phyloP scores from a whole-genome alignment of 2,888 invertebrate species.

The Lochmaea capreae region DNA sequence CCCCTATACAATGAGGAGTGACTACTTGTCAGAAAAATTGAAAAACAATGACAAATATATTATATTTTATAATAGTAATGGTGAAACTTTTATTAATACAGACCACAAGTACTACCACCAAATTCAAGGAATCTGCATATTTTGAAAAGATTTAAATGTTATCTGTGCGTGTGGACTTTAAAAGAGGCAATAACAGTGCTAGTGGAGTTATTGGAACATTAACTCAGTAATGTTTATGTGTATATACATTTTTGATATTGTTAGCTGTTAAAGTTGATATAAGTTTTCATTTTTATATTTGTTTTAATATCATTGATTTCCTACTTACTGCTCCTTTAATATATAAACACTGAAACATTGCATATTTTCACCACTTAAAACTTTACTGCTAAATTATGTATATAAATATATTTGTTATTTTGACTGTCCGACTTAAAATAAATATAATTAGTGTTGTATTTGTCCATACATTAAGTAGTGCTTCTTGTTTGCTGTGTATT shows the following conservation, averaged over 20 bases:
- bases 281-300: neutral
- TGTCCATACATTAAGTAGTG: too few relatives aligned
- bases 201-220: neutral
- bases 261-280: too few relatives aligned
- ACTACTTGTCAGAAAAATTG: neutral
- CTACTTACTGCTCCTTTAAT: too few relatives aligned
- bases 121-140: conserved; percentile 13
- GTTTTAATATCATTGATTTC: neutral
- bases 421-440: too few relatives aligned
- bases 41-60: neutral
- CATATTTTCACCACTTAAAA: too few relatives aligned
- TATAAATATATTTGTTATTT: too few relatives aligned
- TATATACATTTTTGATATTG: too few relatives aligned
- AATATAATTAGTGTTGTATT: too few relatives aligned
- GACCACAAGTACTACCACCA: conserved; percentile 3
- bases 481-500: too few relatives aligned
- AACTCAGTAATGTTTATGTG: neutral
- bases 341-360: too few relatives aligned
- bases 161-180: neutral
- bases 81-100: neutral
- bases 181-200: neutral
- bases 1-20: neutral
- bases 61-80: neutral
- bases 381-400: too few relatives aligned
- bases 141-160: neutral